Evolutionary conservation across 2,888 invertebrate genomes (phyloP).

Genomic region (Drosophila histrio): DNA sequence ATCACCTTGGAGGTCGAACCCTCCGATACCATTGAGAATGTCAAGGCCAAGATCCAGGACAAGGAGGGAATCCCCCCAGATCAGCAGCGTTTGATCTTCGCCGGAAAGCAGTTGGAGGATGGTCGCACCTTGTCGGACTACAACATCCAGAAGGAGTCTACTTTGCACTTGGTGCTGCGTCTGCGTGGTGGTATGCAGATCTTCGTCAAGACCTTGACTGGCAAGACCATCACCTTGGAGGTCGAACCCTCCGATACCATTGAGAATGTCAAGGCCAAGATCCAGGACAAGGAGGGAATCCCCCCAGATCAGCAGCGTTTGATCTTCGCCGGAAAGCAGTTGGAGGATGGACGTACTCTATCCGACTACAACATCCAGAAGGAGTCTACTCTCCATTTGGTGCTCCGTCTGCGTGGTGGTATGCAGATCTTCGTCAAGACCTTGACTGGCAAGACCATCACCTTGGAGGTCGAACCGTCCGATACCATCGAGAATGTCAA

Average conservation of each 20-base stretch:
- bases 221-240: slow-evolving; percentile 51
- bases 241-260: slow-evolving; percentile 43
- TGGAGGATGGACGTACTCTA: slow-evolving; percentile 42
- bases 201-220: slow-evolving; percentile 47
- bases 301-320: slow-evolving; percentile 51
- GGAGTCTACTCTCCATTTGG: slow-evolving; percentile 33
- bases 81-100: slow-evolving; percentile 51
- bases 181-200: slow-evolving; percentile 48
- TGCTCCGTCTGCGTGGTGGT: slow-evolving; percentile 40
- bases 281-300: slow-evolving; percentile 47
- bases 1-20: slow-evolving; percentile 75
- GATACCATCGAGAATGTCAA: slow-evolving; percentile 42
- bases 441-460: slow-evolving; percentile 48
- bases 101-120: slow-evolving; percentile 44
- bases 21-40: slow-evolving; percentile 56
- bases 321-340: slow-evolving; percentile 45
- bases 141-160: slow-evolving; percentile 56
- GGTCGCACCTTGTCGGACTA: slow-evolving; percentile 45
- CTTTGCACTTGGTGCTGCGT: slow-evolving; percentile 37
- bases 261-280: slow-evolving; percentile 43
- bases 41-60: slow-evolving; percentile 55
- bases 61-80: slow-evolving; percentile 61
- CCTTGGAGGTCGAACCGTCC: slow-evolving; percentile 37
- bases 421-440: slow-evolving; percentile 50
- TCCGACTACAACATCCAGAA: slow-evolving; percentile 52